phyloP scores from a whole-genome alignment of 1,140 invertebrate species.

The Olivierus martensii region DNA sequence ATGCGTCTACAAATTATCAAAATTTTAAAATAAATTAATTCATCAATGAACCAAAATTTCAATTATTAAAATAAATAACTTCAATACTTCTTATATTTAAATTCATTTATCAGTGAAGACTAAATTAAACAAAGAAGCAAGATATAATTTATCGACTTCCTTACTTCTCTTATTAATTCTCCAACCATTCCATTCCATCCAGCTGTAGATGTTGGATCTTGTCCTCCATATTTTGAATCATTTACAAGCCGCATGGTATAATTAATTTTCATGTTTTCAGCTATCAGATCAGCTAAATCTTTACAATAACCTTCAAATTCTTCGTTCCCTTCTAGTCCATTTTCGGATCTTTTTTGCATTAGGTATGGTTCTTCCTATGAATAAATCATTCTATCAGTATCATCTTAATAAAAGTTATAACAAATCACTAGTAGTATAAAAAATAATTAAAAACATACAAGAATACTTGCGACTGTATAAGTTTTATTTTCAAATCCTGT shows the following conservation, averaged over 20 bases:
- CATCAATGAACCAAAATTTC: too few species aligned
- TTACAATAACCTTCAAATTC: slow-evolving; percentile 86
- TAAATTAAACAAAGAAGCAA: too few species aligned
- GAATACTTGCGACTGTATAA: slow-evolving; percentile 72
- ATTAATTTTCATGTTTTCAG: slow-evolving; percentile 63
- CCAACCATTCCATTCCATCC: slow-evolving; percentile 94
- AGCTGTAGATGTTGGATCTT: slow-evolving; percentile 56
- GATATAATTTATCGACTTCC: slow-evolving; percentile 13
- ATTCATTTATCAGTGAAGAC: too few species aligned
- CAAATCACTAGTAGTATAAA: too few species aligned
- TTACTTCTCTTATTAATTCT: slow-evolving; percentile 85
- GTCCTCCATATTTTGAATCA: slow-evolving; percentile 68
- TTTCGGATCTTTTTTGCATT: slow-evolving; percentile 52
- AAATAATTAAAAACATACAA: slow-evolving; percentile 48
- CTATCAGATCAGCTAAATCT: slow-evolving; percentile 69
- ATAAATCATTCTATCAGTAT: slow-evolving; percentile 14
- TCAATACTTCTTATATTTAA: too few species aligned
- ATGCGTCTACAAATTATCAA: too few species aligned
- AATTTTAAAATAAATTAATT: too few species aligned
- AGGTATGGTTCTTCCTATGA: slow-evolving; percentile 68
- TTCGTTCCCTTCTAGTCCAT: slow-evolving; percentile 61
- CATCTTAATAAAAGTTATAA: too few species aligned
- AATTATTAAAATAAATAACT: too few species aligned
- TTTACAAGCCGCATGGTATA: slow-evolving; percentile 45
- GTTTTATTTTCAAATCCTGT: slow-evolving; percentile 60